These are phyloP conservation scores for Linepithema humile DNA, from an alignment of 1,140 invertebrate species.

Conservation along the genomic window DNA sequence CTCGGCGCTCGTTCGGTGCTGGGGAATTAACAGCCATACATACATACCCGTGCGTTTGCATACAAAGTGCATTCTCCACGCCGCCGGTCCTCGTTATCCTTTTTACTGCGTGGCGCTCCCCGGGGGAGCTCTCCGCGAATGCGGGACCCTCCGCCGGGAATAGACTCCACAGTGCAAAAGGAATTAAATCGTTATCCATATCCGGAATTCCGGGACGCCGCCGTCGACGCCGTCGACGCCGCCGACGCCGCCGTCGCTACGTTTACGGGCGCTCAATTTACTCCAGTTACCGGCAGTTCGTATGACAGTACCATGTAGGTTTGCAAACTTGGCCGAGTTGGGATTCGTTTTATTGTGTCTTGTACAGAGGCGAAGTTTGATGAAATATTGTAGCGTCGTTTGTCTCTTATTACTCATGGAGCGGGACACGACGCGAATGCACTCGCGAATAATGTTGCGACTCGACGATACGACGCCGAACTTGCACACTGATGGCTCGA, in stretches of 20 bases:
- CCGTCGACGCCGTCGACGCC: not conserved
- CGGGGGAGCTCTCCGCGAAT: slow-evolving; percentile 20
- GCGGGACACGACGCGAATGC: not conserved
- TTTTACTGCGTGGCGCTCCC: slow-evolving; percentile 50
- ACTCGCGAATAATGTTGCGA: slow-evolving; percentile 23
- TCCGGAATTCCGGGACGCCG: slow-evolving; percentile 39
- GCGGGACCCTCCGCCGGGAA: slow-evolving; percentile 45
- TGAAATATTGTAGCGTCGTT: slow-evolving; percentile 39
- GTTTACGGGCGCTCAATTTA: slow-evolving; percentile 41
- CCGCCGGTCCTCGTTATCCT: slow-evolving; percentile 61
- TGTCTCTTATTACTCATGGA: slow-evolving; percentile 36
- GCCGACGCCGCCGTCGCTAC: not conserved
- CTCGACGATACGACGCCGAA: slow-evolving; percentile 14
- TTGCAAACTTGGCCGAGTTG: slow-evolving; percentile 17
- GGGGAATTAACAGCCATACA: slow-evolving; percentile 61
- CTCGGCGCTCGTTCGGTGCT: slow-evolving; percentile 50
- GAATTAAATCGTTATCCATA: slow-evolving; percentile 56
- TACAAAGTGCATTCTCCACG: slow-evolving; percentile 66
- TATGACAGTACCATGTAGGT: no score
- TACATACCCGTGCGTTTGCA: slow-evolving; percentile 69
- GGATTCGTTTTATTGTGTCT: slow-evolving; percentile 22
- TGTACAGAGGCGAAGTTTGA: slow-evolving; percentile 3
- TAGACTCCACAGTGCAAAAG: slow-evolving; percentile 45
- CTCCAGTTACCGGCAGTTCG: not conserved
- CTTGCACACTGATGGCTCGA: slow-evolving; percentile 8